These are phyloP conservation scores for Pseudolycoriella hygida DNA, from an alignment of 2,888 invertebrate species.

Conservation along the genomic window DNA sequence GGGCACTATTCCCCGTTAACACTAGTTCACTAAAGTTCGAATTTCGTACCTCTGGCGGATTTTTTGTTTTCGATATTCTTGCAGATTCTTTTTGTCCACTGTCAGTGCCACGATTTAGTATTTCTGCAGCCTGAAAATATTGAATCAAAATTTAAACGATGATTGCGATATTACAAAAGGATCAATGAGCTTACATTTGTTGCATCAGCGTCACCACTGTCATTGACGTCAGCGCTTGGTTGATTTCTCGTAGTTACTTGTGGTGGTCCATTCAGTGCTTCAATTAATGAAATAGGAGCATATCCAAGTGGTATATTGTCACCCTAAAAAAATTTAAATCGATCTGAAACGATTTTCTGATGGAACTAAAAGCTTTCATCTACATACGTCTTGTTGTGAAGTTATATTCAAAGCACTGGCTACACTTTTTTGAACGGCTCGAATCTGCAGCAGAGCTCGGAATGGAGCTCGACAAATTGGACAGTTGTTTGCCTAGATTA, in stretches of 20 bases:
- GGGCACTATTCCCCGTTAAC: no score
- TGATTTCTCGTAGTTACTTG: conserved; percentile 18
- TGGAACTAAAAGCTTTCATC: no score
- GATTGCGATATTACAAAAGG: no score
- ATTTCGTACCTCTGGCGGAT: conserved; percentile 18
- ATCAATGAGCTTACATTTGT: conserved; percentile 12
- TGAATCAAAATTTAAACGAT: background rate
- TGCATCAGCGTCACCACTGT: conserved; percentile 42
- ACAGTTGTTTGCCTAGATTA: conserved; percentile 97
- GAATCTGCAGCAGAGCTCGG: conserved; percentile 85
- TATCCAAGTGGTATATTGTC: conserved; percentile 75
- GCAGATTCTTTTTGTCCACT: conserved; percentile 7
- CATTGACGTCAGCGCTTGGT: conserved; percentile 19
- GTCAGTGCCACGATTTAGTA: conserved; percentile 12
- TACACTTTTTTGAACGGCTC: conserved; percentile 67
- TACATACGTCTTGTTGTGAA: conserved; percentile 32
- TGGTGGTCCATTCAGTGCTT: conserved; percentile 85
- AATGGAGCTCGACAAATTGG: conserved; percentile 99
- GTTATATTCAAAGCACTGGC: conserved; percentile 21
- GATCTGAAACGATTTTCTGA: background rate
- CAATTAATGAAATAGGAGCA: conserved; percentile 84
- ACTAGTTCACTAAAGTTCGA: conserved; percentile 6
- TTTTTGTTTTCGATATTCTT: conserved; percentile 20
- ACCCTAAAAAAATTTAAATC: conserved; percentile 18
- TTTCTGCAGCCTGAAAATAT: conserved; percentile 14